A percentile compares a stretch with the other conserved stretches of the same genome.
Conservation (phyloP, 2,888 invertebrate species). For the Campoplex capitator region DNA sequence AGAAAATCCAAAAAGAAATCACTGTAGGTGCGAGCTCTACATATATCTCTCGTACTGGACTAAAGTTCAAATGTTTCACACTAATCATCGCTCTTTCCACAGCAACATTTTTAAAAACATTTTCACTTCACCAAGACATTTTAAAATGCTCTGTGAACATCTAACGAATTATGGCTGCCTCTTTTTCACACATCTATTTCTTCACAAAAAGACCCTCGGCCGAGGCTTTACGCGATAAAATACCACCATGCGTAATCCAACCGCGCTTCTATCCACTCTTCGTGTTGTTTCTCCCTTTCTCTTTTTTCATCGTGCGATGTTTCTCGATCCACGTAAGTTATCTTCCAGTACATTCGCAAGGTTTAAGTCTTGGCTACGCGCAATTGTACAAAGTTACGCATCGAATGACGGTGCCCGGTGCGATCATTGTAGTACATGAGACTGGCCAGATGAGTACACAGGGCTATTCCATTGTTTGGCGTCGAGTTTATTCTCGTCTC, state of each 20-base stretch:
- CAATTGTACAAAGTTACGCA: slow-evolving; percentile 81
- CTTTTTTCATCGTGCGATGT: slow-evolving; percentile 29
- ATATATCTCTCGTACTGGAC: not conserved
- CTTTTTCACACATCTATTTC: slow-evolving; percentile 6
- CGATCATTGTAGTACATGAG: slow-evolving; percentile 40
- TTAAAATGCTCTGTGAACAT: not conserved
- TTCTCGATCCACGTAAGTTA: slow-evolving; percentile 5
- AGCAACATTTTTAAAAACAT: not conserved
- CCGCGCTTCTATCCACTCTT: slow-evolving; percentile 47
- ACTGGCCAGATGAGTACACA: slow-evolving; percentile 14
- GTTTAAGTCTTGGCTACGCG: slow-evolving; percentile 48
- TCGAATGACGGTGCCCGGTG: slow-evolving; percentile 58
- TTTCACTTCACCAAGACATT: not conserved
- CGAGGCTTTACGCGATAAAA: slow-evolving; percentile 76
- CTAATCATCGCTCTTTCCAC: not conserved
- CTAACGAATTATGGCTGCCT: not conserved
- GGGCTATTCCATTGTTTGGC: slow-evolving; percentile 37
- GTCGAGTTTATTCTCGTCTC: slow-evolving; percentile 6
- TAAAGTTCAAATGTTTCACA: not conserved
- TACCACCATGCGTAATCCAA: slow-evolving; percentile 71
- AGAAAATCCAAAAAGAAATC: not conserved
- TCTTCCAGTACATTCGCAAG: not conserved
- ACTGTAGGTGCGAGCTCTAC: not conserved
- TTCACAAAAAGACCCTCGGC: slow-evolving; percentile 39
- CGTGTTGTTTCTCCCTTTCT: slow-evolving; percentile 17